Evolutionary conservation across 1,140 invertebrate genomes (phyloP).

Genomic region (Diabrotica virgifera): DNA sequence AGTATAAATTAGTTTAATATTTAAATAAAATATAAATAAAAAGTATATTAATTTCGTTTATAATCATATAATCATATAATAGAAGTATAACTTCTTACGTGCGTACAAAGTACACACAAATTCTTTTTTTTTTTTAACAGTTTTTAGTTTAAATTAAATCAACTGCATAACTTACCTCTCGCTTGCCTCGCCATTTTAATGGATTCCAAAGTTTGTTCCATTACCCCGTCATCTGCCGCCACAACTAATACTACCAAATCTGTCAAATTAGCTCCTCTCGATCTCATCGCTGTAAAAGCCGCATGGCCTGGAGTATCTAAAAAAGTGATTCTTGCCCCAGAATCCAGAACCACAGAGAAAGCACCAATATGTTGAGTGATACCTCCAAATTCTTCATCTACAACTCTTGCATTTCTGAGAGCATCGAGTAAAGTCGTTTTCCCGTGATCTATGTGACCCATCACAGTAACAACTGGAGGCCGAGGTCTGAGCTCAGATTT

Average conservation of each 20-base stretch:
- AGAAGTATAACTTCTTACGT: too few relatives aligned
- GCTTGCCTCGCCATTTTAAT: slow-evolving; percentile 74
- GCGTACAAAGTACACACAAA: too few relatives aligned
- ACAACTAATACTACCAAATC: slow-evolving; percentile 97
- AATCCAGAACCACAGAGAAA: slow-evolving; percentile 78
- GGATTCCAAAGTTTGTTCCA: slow-evolving; percentile 92
- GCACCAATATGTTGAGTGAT: slow-evolving; percentile 99
- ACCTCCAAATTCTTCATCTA: slow-evolving; percentile 93
- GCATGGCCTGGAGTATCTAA: slow-evolving; percentile 99
- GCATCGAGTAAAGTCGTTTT: slow-evolving; percentile 96
- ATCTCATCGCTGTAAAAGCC: slow-evolving; percentile 89
- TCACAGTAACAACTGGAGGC: slow-evolving; percentile 93
- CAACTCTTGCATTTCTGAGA: slow-evolving; percentile 81
- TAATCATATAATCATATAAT: too few relatives aligned
- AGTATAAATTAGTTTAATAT: too few relatives aligned
- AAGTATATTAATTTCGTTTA: too few relatives aligned
- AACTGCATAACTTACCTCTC: slow-evolving; percentile 53
- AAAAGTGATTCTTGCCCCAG: slow-evolving; percentile 83
- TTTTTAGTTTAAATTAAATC: too few relatives aligned
- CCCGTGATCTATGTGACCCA: slow-evolving; percentile 99
- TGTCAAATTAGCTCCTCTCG: slow-evolving; percentile 86
- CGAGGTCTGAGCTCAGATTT: slow-evolving; percentile 62
- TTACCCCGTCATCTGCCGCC: slow-evolving; percentile 98
- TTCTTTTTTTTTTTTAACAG: too few relatives aligned
- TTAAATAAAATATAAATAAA: too few relatives aligned